A percentile compares a stretch with the other conserved stretches of the same genome.
These are phyloP conservation scores for Mirza zaza DNA, from an alignment of 2,113 vertebrate species.

Conservation along the genomic window DNA sequence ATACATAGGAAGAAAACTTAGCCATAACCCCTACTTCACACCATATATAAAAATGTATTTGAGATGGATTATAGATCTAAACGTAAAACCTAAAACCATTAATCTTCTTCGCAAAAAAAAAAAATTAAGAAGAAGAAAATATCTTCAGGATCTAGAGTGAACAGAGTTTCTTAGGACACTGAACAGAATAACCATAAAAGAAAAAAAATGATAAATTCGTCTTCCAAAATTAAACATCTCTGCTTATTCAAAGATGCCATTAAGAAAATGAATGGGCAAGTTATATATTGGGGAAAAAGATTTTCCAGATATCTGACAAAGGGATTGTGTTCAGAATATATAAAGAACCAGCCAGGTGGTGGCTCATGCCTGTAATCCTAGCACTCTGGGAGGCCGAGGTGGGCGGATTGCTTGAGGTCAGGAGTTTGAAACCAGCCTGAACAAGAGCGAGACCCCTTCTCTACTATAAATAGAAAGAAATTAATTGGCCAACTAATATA, in stretches of 20 bases:
- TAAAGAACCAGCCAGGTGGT: no score
- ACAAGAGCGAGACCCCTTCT: no score
- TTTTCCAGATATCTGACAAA: background rate
- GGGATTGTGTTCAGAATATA: background rate
- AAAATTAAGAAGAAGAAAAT: background rate
- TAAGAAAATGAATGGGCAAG: background rate
- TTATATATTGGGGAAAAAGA: background rate
- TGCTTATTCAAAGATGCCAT: background rate
- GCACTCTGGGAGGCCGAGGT: no score
- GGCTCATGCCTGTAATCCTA: no score
- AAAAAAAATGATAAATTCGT: background rate
- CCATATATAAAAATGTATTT: constrained; percentile 8
- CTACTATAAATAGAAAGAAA: no score
- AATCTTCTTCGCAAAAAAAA: background rate
- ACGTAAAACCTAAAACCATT: background rate
- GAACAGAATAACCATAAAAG: background rate
- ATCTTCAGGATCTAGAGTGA: background rate
- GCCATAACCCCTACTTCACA: background rate
- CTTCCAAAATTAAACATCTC: background rate
- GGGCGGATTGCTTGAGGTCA: no score
- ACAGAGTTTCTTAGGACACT: background rate
- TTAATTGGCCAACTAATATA: no score
- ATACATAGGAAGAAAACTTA: background rate
- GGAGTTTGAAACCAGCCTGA: no score
- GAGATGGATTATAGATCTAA: background rate